These are phyloP conservation scores for Bugula neritina DNA, from an alignment of 2,888 invertebrate genomes.

Conservation along the genomic window DNA sequence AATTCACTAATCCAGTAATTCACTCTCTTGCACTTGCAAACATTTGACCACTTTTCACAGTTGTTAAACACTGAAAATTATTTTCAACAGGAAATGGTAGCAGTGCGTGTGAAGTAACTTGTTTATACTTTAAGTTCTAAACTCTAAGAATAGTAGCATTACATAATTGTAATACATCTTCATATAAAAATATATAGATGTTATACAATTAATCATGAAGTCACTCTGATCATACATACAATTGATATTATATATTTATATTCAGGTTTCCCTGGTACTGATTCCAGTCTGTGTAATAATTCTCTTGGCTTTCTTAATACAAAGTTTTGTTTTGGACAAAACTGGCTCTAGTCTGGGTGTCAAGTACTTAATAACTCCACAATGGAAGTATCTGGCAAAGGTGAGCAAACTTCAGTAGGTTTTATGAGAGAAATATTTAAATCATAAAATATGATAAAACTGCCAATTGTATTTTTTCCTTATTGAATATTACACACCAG, in stretches of 20 bases:
- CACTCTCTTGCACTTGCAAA: too few species aligned
- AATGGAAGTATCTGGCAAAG: conserved; percentile 7
- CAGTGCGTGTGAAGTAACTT: too few species aligned
- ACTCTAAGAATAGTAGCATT: too few species aligned
- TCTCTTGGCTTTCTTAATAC: conserved; percentile 6
- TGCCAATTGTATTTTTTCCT: too few species aligned
- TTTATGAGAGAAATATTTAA: too few species aligned
- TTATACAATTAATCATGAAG: not conserved
- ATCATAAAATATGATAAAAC: too few species aligned
- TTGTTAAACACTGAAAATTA: not conserved
- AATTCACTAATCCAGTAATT: too few species aligned
- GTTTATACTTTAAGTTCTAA: too few species aligned
- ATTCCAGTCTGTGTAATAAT: not conserved
- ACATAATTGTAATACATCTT: too few species aligned
- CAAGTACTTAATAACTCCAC: not conserved
- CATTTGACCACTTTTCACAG: not conserved
- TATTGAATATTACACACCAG: too few species aligned
- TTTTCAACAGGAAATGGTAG: not conserved
- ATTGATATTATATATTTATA: not conserved
- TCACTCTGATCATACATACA: not conserved
- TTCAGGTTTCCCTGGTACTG: not conserved
- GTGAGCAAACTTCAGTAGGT: too few species aligned
- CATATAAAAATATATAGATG: too few species aligned
- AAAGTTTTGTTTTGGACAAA: conserved; percentile 18
- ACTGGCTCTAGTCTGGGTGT: not conserved